phyloP scores from a whole-genome alignment of 2,113 vertebrate species.

The Xiphophorus hellerii region DNA sequence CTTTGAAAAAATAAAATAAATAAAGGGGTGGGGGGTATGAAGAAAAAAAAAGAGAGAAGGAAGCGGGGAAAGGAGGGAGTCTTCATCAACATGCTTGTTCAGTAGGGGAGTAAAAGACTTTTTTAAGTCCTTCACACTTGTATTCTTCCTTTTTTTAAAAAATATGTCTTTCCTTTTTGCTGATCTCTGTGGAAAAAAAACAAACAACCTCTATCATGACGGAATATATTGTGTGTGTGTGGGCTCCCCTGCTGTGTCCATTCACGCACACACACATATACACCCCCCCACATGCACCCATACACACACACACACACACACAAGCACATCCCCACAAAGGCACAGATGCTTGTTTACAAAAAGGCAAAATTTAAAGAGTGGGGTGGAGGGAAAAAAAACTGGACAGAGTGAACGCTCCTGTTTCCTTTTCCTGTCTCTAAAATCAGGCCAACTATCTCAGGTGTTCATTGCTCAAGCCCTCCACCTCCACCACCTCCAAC shows the following conservation, averaged over 20 bases:
- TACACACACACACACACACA: slow-evolving; percentile 42
- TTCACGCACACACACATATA: slow-evolving; percentile 48
- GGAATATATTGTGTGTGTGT: slow-evolving; percentile 56
- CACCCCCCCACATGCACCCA: slow-evolving; percentile 9
- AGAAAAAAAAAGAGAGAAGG: slow-evolving; percentile 3
- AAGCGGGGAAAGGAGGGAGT: slow-evolving; percentile 59
- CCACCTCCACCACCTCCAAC: neutral
- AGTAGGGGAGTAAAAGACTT: slow-evolving; percentile 91
- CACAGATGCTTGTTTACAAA: slow-evolving; percentile 23
- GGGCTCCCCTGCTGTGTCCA: slow-evolving; percentile 49
- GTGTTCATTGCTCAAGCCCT: slow-evolving; percentile 34
- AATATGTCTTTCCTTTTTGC: slow-evolving; percentile 90
- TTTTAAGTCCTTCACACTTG: slow-evolving; percentile 81
- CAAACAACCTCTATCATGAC: slow-evolving; percentile 60
- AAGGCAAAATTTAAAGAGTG: slow-evolving; percentile 1
- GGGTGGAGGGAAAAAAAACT: slow-evolving; percentile 32
- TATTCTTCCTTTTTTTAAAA: slow-evolving; percentile 69
- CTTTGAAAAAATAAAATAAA: slow-evolving; percentile 88
- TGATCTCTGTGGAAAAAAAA: slow-evolving; percentile 78
- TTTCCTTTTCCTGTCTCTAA: neutral
- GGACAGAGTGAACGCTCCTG: neutral
- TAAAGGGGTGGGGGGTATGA: slow-evolving; percentile 80
- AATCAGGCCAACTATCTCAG: slow-evolving; percentile 47
- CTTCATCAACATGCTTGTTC: slow-evolving; percentile 97
- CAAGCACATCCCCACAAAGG: slow-evolving; percentile 43